These are phyloP conservation scores for Ganaspis brasiliensis DNA, from an alignment of 2,888 invertebrate species.

Conservation along the genomic window DNA sequence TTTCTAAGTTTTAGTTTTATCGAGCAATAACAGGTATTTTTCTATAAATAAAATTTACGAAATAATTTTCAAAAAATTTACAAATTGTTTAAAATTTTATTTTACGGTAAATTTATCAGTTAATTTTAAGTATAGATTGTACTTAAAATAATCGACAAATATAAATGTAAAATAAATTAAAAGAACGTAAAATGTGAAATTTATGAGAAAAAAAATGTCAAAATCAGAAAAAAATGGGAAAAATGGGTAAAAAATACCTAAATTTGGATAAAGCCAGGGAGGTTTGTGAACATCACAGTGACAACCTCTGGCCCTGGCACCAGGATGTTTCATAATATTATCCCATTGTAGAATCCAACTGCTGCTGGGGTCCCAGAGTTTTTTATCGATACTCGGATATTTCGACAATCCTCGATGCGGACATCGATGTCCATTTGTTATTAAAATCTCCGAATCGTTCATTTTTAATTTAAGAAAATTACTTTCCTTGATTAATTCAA, in stretches of 20 bases:
- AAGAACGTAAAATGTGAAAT: not conserved
- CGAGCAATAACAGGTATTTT: conserved; percentile 23
- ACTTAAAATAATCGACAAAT: no score
- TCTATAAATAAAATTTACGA: not conserved
- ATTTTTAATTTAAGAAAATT: conserved; percentile 58
- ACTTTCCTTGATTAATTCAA: conserved; percentile 31
- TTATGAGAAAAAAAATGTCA: not conserved
- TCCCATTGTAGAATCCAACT: conserved; percentile 83
- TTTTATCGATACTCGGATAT: conserved; percentile 79
- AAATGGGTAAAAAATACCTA: conserved; percentile 77
- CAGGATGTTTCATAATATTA: conserved; percentile 81
- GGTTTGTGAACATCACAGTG: conserved; percentile 80
- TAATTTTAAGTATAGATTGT: no score
- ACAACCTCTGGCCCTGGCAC: conserved; percentile 80
- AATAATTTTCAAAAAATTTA: conserved; percentile 13
- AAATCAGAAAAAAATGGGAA: no score
- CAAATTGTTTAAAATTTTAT: no score
- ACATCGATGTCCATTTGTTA: conserved; percentile 73
- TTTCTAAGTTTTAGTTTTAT: not conserved
- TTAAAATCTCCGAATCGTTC: conserved; percentile 68
- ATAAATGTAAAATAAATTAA: not conserved
- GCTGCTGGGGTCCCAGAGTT: conserved; percentile 81
- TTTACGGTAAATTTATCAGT: no score
- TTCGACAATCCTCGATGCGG: conserved; percentile 75
- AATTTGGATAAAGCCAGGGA: conserved; percentile 76